Evolutionary conservation across 2,888 invertebrate species (phyloP).

Genomic region (Lamproptera curius): DNA sequence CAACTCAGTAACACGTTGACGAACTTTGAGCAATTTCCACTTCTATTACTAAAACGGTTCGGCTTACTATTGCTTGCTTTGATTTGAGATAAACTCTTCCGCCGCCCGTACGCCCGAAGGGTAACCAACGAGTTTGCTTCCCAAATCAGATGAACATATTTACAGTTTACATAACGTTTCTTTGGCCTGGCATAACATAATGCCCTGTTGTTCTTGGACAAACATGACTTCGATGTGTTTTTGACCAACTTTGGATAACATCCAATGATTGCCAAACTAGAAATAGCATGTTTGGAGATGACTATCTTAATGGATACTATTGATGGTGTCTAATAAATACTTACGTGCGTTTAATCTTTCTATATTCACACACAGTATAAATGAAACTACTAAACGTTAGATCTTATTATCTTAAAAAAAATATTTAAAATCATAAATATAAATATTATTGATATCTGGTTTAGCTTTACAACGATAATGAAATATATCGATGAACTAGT

Average conservation of each 20-base stretch:
- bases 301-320: too few relatives aligned
- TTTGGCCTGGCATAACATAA: conserved; percentile 5
- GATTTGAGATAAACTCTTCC: conserved; percentile 3
- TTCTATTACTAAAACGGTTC: neutral
- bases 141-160: conserved; percentile 18
- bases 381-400: too few relatives aligned
- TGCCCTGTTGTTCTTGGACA: conserved; percentile 4
- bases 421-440: too few relatives aligned
- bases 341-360: too few relatives aligned
- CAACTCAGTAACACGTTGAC: neutral
- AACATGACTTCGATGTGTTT: neutral
- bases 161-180: conserved; percentile 10
- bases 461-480: too few relatives aligned
- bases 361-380: too few relatives aligned
- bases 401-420: too few relatives aligned
- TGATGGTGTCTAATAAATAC: too few relatives aligned
- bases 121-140: conserved; percentile 17
- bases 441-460: too few relatives aligned
- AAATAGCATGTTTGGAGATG: too few relatives aligned
- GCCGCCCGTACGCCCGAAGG: conserved; percentile 12
- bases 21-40: neutral
- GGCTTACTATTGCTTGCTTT: neutral
- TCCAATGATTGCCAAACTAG: neutral
- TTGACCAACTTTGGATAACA: neutral
- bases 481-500: too few relatives aligned